These are phyloP conservation scores for Hirudinaria manillensis DNA, from an alignment of 2,888 invertebrate species.

Conservation along the genomic window DNA sequence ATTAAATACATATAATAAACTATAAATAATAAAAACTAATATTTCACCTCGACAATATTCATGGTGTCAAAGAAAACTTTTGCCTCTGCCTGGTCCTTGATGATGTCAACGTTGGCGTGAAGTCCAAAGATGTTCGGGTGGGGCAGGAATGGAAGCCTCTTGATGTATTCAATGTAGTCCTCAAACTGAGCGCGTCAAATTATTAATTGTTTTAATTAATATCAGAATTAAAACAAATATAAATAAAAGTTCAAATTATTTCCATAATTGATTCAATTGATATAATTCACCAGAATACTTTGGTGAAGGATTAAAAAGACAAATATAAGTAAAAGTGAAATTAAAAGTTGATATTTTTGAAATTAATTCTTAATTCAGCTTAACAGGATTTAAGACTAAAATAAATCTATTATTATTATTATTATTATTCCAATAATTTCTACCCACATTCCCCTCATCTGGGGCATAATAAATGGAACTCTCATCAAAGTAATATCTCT, in stretches of 20 bases:
- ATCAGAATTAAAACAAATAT: background rate
- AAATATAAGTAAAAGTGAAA: too few relatives aligned
- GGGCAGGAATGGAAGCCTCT: constrained; percentile 52
- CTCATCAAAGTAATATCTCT: constrained; percentile 52
- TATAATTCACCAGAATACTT: too few relatives aligned
- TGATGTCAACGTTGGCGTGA: constrained; percentile 56
- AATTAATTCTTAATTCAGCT: too few relatives aligned
- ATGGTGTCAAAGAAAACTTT: constrained; percentile 55
- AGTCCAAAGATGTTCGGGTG: constrained; percentile 56
- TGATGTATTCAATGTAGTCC: constrained; percentile 53
- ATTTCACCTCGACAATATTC: constrained; percentile 14
- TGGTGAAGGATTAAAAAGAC: too few relatives aligned
- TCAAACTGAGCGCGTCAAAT: constrained; percentile 48
- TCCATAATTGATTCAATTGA: too few relatives aligned
- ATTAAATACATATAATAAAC: too few relatives aligned
- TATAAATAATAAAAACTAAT: too few relatives aligned
- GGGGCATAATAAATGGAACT: constrained; percentile 52
- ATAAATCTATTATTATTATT: too few relatives aligned
- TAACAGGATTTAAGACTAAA: too few relatives aligned
- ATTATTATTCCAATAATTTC: too few relatives aligned
- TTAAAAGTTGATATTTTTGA: too few relatives aligned
- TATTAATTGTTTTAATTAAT: background rate
- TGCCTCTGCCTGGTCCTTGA: constrained; percentile 56
- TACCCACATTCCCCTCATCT: constrained; percentile 50
- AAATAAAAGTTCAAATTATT: background rate